Conservation (phyloP, 2,797 vertebrate species). For the Bradypus variegatus region DNA sequence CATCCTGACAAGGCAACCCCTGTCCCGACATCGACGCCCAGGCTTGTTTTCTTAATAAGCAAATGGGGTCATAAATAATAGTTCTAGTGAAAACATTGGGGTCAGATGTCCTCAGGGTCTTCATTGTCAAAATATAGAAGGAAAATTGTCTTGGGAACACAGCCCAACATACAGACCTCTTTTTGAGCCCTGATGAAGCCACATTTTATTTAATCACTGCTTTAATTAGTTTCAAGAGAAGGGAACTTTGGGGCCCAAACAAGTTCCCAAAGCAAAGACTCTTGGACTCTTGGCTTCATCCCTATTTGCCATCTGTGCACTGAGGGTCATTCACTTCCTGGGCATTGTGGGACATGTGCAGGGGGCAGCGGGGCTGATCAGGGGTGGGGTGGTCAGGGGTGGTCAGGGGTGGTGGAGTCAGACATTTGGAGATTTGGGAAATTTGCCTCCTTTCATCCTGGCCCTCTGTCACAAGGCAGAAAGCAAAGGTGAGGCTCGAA, state of each 20-base stretch:
- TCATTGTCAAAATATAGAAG: constrained; percentile 1
- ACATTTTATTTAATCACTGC: background rate
- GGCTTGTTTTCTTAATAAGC: constrained; percentile 58
- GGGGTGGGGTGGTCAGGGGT: background rate
- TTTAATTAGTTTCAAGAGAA: background rate
- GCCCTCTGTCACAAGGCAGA: background rate
- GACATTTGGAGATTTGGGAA: background rate
- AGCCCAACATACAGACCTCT: background rate
- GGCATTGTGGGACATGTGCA: background rate
- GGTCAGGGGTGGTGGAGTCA: too few species aligned
- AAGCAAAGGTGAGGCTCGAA: background rate
- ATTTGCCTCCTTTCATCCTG: background rate
- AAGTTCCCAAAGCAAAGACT: background rate
- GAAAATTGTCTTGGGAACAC: background rate
- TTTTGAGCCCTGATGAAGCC: background rate
- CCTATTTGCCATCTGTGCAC: too few species aligned
- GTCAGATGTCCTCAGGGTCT: constrained; percentile 25
- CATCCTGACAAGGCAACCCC: constrained; percentile 32
- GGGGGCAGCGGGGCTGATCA: background rate
- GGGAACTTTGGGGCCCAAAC: background rate
- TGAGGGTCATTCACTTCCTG: background rate
- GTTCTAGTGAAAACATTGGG: background rate
- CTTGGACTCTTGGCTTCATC: background rate
- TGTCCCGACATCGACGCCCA: background rate
- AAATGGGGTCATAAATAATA: background rate